These are phyloP conservation scores for Phalloptychus januarius DNA, from an alignment of 2,797 vertebrate genomes.

Conservation along the genomic window DNA sequence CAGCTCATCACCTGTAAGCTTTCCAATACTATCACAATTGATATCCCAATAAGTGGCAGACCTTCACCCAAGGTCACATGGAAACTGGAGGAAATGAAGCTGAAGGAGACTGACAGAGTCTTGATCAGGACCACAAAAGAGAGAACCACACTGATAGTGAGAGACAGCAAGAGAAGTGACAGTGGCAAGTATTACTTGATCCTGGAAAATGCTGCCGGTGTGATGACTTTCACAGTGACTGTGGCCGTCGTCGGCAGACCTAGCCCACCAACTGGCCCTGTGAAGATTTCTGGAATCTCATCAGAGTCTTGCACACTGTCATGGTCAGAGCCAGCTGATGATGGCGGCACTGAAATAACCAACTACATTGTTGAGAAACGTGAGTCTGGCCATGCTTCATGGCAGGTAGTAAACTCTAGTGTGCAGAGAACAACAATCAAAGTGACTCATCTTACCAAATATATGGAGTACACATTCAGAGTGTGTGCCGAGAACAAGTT, in stretches of 20 bases:
- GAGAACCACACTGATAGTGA: constrained; percentile 89
- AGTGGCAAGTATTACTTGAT: constrained; percentile 96
- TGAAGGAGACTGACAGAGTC: constrained; percentile 96
- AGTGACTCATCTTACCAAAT: constrained; percentile 96
- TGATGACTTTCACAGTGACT: constrained; percentile 95
- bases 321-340: constrained; percentile 92
- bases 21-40: constrained; percentile 90
- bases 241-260: constrained; percentile 94
- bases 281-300: constrained; percentile 92
- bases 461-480: constrained; percentile 98
- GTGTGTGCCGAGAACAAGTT: constrained; percentile 98
- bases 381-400: constrained; percentile 92
- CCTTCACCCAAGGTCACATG: constrained; percentile 94
- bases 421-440: constrained; percentile 97
- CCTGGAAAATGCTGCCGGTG: constrained; percentile 92
- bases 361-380: constrained; percentile 99
- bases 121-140: constrained; percentile 90
- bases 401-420: constrained; percentile 98
- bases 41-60: constrained; percentile 95
- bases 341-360: constrained; percentile 92
- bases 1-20: constrained; percentile 96
- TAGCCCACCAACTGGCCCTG: constrained; percentile 87
- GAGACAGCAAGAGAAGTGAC: constrained; percentile 96
- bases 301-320: constrained; percentile 92
- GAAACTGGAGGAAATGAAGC: constrained; percentile 98